Evolutionary conservation across 2,888 invertebrate species (phyloP).

Genomic region (Tipula confusa): DNA sequence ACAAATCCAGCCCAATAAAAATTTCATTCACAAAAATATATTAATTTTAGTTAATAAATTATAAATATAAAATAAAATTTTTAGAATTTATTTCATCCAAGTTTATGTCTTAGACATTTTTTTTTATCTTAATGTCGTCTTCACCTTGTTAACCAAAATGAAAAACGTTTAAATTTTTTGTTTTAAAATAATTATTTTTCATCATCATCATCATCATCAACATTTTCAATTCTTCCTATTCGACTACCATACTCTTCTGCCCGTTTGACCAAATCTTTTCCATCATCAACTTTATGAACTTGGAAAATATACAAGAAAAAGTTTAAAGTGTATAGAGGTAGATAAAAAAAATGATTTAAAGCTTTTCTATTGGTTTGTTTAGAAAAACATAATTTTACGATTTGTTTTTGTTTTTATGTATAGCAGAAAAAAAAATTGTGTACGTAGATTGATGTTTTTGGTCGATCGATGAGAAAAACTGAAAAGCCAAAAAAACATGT

Average conservation of each 20-base stretch:
- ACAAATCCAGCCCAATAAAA: neutral
- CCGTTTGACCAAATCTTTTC: too few relatives aligned
- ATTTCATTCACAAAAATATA: neutral
- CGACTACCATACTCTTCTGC: neutral
- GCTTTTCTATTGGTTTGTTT: neutral
- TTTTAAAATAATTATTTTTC: neutral
- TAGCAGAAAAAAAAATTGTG: neutral
- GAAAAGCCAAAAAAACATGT: neutral
- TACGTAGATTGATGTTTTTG: neutral
- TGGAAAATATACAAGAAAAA: neutral
- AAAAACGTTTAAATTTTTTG: neutral
- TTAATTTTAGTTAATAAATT: neutral
- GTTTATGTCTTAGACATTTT: neutral
- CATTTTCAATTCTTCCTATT: neutral
- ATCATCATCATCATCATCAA: neutral
- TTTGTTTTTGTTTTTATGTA: neutral
- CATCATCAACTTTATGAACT: neutral
- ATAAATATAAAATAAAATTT: neutral
- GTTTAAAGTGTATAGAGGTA: neutral
- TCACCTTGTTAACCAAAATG: slow-evolving; percentile 12
- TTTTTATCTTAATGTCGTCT: neutral
- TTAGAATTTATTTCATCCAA: neutral
- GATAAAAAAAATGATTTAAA: neutral
- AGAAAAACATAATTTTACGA: neutral
- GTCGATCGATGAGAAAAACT: neutral